Evolutionary conservation across 1,140 invertebrate genomes (phyloP), one percentile per base, ranked within the genome.

Genomic region (Cotesia typhae): DNA sequence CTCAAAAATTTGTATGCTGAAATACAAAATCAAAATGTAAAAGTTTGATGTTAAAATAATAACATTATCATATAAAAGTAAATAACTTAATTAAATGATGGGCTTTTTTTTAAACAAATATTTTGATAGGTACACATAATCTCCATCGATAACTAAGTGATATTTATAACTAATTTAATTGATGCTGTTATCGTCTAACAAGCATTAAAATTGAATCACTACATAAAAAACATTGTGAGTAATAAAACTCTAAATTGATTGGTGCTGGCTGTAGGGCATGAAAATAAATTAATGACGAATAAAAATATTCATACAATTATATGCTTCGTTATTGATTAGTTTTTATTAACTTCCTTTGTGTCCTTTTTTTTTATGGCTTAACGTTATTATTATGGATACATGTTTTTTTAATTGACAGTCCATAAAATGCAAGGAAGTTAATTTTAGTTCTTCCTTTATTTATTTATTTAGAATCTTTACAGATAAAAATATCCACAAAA

Each of bases 201-300:
- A 57, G 3, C n/a, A 20, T 7, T 14, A 14, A n/a, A 9, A 41
- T 65, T 41, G 5, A 65, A 65, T 41, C 7, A 64, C 3, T 37
- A 64, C 4, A 64, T 10, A 10, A 60, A 35, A 64, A 14, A 14
- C 10, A 20, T 20, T 61, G 17, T 61, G 17, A 61, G 60, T 28
- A 6, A 28, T 35, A 10, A 12, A 12, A 35, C 63, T 65, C 35
- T 65, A 9, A 41, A 65, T n/a, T 14, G 3, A 65, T 65, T 65
- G 63, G 63, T 65, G 63, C 63, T 65, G 63, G 37, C 63, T 65
- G 63, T 65, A 38, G 63, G 51, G 63, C 63, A 65, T 65, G 10
- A 41, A 12, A 38, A n/a, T 1, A 57, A 57, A 47, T 9, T 47
- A 6, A 47, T 47, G 7, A 47, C 10, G 41, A 47, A 47, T 47